Evolutionary conservation across 2,113 vertebrate genomes (phyloP).

Genomic region (Ceratotherium simum): DNA sequence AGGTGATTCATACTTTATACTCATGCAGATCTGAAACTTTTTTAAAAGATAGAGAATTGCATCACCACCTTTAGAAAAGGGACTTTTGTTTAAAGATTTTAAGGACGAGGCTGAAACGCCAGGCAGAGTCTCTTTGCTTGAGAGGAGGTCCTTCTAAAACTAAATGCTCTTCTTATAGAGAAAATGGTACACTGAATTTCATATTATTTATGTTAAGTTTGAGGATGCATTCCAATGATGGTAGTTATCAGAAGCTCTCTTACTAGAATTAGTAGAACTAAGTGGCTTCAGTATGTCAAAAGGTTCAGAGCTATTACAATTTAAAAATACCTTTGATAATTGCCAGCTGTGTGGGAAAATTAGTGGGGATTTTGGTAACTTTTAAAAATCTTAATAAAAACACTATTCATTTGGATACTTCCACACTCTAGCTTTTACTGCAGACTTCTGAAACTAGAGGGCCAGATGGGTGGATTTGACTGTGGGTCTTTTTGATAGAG

Average conservation of each 20-base stretch:
- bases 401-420: background rate
- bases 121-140: background rate
- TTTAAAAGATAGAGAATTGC: background rate
- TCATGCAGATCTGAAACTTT: background rate
- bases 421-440: background rate
- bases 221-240: background rate
- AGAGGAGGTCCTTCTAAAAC: background rate
- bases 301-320: background rate
- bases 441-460: constrained; percentile 14
- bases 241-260: background rate
- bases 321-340: constrained; percentile 12
- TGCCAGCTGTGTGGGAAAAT: background rate
- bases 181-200: background rate
- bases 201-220: background rate
- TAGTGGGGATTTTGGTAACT: constrained; percentile 9
- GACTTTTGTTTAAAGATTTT: background rate
- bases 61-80: background rate
- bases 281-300: constrained; percentile 2
- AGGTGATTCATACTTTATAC: background rate
- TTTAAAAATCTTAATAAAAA: background rate
- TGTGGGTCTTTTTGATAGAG: background rate
- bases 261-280: background rate
- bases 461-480: background rate
- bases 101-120: background rate
- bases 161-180: background rate